Percentiles rank a stretch among this genome's conserved stretches.
Evolutionary conservation across 1,140 invertebrate genomes (phyloP).

Genomic region (Papilio machaon): DNA sequence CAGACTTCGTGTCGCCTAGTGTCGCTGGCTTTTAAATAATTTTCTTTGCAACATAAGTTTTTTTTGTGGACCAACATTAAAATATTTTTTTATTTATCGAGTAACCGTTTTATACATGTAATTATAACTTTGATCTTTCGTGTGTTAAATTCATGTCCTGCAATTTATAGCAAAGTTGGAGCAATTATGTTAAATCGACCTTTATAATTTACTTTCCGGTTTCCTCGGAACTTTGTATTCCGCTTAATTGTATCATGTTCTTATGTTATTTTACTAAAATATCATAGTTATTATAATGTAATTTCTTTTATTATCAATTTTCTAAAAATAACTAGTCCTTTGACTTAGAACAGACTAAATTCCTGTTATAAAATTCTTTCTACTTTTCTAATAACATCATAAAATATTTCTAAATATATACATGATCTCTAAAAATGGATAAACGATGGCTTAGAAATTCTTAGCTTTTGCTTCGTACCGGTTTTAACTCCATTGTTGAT

Average conservation of each 20-base stretch:
- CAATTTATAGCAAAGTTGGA: not conserved
- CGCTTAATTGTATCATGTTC: not conserved
- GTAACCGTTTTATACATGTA: not conserved
- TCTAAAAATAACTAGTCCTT: no score
- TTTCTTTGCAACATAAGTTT: not conserved
- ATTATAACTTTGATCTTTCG: not conserved
- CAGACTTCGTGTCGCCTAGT: no score
- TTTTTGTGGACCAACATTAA: not conserved
- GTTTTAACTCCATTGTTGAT: no score
- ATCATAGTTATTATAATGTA: not conserved
- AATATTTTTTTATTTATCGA: not conserved
- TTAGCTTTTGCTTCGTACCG: no score
- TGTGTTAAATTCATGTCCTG: slow-evolving; percentile 14
- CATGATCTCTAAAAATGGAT: no score
- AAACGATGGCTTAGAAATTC: no score
- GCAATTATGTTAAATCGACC: slow-evolving; percentile 14
- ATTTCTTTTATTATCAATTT: not conserved
- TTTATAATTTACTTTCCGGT: not conserved
- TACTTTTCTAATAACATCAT: no score
- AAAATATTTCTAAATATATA: no score
- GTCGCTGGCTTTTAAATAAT: no score
- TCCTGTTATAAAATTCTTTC: no score
- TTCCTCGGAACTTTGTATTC: not conserved
- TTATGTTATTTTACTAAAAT: not conserved
- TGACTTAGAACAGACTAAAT: no score